Conservation (phyloP, 2,888 invertebrate genomes). For the Drosophila infuscata region DNA sequence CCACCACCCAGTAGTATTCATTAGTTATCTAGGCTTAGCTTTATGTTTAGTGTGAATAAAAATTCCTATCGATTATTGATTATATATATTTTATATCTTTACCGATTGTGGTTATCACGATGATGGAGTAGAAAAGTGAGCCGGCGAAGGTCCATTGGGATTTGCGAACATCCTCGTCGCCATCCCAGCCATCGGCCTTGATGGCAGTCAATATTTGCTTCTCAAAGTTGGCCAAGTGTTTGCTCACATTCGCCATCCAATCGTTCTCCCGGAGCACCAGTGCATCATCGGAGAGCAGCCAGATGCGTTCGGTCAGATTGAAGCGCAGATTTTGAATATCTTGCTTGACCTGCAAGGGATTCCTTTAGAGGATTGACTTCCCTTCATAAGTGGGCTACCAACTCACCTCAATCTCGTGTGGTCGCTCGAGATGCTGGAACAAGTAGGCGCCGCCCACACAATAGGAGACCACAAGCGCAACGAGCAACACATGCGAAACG, state of each 20-base stretch:
- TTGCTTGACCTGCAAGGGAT: conserved; percentile 88
- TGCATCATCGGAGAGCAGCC: conserved; percentile 87
- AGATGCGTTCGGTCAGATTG: conserved; percentile 92
- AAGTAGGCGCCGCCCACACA: conserved; percentile 95
- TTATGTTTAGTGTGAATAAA: conserved; percentile 39
- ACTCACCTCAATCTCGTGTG: conserved; percentile 90
- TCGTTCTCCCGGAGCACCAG: conserved; percentile 89
- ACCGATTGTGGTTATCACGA: conserved; percentile 98
- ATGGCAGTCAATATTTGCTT: conserved; percentile 91
- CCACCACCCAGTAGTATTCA: conserved; percentile 11
- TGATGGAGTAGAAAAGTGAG: conserved; percentile 96
- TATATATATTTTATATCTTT: conserved; percentile 85
- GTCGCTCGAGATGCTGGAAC: conserved; percentile 91
- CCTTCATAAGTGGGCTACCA: neutral
- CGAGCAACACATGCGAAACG: conserved; percentile 94
- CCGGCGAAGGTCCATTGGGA: conserved; percentile 95
- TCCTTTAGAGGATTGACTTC: neutral
- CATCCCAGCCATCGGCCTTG: conserved; percentile 96
- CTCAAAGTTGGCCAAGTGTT: conserved; percentile 88
- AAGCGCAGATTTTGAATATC: conserved; percentile 90
- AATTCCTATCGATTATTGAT: conserved; percentile 93
- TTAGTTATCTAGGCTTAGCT: conserved; percentile 46
- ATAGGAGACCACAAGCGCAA: conserved; percentile 95
- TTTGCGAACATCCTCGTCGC: conserved; percentile 88
- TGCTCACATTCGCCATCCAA: conserved; percentile 92